Evolutionary conservation across 2,888 invertebrate genomes (phyloP).

Genomic region (Ischnura elegans): DNA sequence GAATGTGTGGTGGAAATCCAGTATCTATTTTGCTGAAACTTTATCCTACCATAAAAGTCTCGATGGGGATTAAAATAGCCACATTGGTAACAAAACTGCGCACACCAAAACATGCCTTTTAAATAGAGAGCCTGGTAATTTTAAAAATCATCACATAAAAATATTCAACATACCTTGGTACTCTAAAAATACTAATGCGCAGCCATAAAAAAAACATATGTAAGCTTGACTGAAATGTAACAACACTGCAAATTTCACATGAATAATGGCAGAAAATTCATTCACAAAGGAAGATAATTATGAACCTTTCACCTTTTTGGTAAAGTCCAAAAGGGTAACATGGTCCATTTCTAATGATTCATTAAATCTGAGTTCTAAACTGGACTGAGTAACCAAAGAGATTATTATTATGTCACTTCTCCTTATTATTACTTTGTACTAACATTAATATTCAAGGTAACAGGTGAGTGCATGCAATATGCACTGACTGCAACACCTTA

Average conservation of each 20-base stretch:
- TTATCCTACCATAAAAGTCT: no score
- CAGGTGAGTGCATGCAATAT: neutral
- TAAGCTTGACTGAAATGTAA: no score
- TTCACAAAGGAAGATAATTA: neutral
- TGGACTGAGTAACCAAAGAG: neutral
- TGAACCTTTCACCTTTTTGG: neutral
- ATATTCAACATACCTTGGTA: neutral
- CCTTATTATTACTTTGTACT: neutral
- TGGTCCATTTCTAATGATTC: neutral
- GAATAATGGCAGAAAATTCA: neutral
- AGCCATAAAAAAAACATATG: neutral
- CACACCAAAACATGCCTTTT: neutral
- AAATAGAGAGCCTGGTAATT: neutral
- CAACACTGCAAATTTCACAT: neutral
- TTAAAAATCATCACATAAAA: neutral
- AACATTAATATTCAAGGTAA: neutral
- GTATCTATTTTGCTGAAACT: no score
- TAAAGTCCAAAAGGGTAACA: neutral
- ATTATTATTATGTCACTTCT: neutral
- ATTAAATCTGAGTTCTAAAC: neutral
- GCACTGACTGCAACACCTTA: neutral
- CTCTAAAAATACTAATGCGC: neutral
- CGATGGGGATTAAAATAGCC: no score
- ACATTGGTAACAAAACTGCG: neutral
- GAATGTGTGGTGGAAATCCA: no score